Evolutionary conservation across 2,113 vertebrate genomes (phyloP).

Genomic region (Laticauda colubrina): DNA sequence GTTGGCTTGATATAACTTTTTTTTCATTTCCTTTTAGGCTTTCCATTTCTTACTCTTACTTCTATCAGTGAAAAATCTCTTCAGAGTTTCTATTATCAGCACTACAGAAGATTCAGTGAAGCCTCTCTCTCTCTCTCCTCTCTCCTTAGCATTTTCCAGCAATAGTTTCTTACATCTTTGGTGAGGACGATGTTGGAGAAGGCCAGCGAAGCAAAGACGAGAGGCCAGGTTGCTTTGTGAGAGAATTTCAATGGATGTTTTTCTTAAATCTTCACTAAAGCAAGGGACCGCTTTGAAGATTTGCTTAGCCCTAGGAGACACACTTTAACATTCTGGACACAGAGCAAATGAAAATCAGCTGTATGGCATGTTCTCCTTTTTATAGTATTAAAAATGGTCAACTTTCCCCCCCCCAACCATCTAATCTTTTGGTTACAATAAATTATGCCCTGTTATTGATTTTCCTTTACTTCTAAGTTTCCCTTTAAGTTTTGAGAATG

Average conservation of each 20-base stretch:
- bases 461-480: constrained; percentile 9
- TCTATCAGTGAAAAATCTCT: background rate
- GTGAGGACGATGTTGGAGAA: background rate
- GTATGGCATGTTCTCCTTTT: background rate
- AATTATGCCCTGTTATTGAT: background rate
- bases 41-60: background rate
- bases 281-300: background rate
- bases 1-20: background rate
- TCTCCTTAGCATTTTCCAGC: background rate
- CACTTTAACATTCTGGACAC: background rate
- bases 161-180: background rate
- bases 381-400: background rate
- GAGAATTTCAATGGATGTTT: background rate
- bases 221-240: background rate
- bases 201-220: background rate
- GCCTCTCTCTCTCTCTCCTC: background rate
- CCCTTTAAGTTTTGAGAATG: background rate
- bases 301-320: background rate
- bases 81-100: background rate
- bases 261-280: background rate
- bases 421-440: background rate
- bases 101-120: background rate
- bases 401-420: background rate
- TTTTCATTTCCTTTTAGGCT: background rate
- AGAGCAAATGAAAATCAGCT: background rate